Base-by-base conservation (phyloP, 2,888 invertebrate genomes). In the Tubiluchus corallicola region DNA sequence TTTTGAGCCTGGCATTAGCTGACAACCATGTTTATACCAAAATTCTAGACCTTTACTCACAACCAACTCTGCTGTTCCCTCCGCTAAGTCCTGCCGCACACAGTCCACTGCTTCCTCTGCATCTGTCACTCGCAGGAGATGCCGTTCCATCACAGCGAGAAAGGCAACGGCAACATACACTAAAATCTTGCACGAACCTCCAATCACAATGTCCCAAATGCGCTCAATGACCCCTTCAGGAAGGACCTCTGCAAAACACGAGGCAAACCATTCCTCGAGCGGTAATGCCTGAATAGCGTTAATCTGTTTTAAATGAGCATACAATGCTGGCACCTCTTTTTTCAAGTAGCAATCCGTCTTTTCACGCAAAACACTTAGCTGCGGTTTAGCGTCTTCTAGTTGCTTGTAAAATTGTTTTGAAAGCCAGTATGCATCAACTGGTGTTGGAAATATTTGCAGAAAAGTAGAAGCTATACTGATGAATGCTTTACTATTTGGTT, bases 161-260 rank as follows among this genome's bases (percentile, higher is more conserved):
- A 81, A 67, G 54, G 78, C 77, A 16, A 82, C 72, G 39, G 79
- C 77, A 2, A 81, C 76, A 62, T 77, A 84, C 0, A 79, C 74
- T 40, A 87, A 68, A 54, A 85, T 79, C 66, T 79, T 80, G 37
- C 75, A 76, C 0, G 83, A 83, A 2, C 85, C 84, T 37, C 81
- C 82, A 57, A 81, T 77, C 21, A 87, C 68, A 66, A 84, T 84
- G 61, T 87, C 85, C 82, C 84, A 85, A 50, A 87, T 77, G 81
- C 79, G 80, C 48, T 75, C 77, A 45, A 87, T 69, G 4, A 82
- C 77, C 4, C 75, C 74, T 54, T 82, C 78, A 53, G 79, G 77
- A 42, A 88, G 68, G 9, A 82, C 71, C 3, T 78, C 79, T 42
- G 85, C 80, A 66, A 83, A 85, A 58, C 82, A 82, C 43, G 77